Conservation (phyloP, 1,140 invertebrate species). For the Medauroidea extradentata region DNA sequence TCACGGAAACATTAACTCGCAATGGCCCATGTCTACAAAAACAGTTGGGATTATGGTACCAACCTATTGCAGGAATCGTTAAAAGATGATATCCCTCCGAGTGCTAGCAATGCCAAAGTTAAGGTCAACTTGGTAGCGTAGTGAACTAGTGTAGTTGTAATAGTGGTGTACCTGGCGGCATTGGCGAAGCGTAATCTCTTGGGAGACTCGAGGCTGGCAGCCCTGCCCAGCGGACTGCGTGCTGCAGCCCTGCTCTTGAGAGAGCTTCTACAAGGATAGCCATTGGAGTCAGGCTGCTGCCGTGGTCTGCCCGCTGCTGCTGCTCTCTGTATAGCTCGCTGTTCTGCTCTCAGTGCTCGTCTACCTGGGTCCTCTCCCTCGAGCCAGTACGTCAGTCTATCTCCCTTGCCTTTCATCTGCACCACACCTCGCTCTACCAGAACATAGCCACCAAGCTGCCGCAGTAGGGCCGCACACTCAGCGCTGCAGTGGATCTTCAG, state of each 20-base stretch:
- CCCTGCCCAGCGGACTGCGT: slow-evolving; percentile 4
- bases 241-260: slow-evolving; percentile 43
- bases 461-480: slow-evolving; percentile 66
- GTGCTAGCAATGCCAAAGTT: no score
- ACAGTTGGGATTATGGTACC: no score
- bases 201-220: slow-evolving; percentile 68
- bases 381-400: slow-evolving; percentile 83
- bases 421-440: slow-evolving; percentile 73
- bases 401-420: slow-evolving; percentile 81
- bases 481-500: slow-evolving; percentile 81
- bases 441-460: slow-evolving; percentile 73
- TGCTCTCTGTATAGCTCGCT: slow-evolving; percentile 20
- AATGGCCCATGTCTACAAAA: no score
- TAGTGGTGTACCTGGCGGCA: slow-evolving; percentile 47
- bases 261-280: slow-evolving; percentile 49
- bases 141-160: no score
- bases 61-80: no score
- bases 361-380: slow-evolving; percentile 64
- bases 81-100: no score
- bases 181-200: slow-evolving; percentile 73
- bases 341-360: slow-evolving; percentile 47
- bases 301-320: background rate
- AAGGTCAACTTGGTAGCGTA: no score
- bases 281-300: slow-evolving; percentile 26
- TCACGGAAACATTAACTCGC: no score